Base-by-base conservation (phyloP, 2,797 vertebrate species). In the Erpetoichthys calabaricus region DNA sequence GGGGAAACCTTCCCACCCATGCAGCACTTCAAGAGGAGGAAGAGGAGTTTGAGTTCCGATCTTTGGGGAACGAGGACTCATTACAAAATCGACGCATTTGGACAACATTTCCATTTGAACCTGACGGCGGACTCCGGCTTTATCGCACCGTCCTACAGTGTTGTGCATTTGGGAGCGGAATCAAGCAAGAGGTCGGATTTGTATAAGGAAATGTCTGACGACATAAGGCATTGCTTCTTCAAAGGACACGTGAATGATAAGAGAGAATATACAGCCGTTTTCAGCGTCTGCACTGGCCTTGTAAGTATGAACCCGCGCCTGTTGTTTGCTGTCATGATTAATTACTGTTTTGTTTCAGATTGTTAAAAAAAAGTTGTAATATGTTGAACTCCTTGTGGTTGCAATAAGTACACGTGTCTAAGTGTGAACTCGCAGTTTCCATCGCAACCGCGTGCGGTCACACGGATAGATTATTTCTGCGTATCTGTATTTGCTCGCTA, bases 251-350 rank as follows among this genome's bases (percentile, higher is more conserved):
- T 98, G 69, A 94, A 98, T 52, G 75, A 84, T 4, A 73, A 65
- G 56, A 75, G 75, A 60, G 72, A 74, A 2, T 79, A 85, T 68
- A 71, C 77, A 1, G 95, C 94, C 0, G 86, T 95, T 68, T 86
- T 98, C 80, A 98, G 94, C 71, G 71, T 98, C 59, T 98, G 95
- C 60, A 88, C 92, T 52, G 95, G 95, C 65, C 83, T 98, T 72
- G 94, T 98, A 82, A 97, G 94, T 79, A 25, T 49, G 51, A 57
- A 25, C 25, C 45, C 2, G 0, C 44, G 54, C 1, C 44, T 25
- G 25, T 25, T 25, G 25, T 25, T 25, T 25, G 1, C 25, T 25
- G 25, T 25, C 25, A 25, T 25, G 25, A 25, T 25, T 25, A 25
- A 25, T 25, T 25, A 25, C 25, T 25, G 25, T 25, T 25, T 25